Evolutionary conservation across 2,888 invertebrate species (phyloP).

Genomic region (Nemotelus pantherinus): DNA sequence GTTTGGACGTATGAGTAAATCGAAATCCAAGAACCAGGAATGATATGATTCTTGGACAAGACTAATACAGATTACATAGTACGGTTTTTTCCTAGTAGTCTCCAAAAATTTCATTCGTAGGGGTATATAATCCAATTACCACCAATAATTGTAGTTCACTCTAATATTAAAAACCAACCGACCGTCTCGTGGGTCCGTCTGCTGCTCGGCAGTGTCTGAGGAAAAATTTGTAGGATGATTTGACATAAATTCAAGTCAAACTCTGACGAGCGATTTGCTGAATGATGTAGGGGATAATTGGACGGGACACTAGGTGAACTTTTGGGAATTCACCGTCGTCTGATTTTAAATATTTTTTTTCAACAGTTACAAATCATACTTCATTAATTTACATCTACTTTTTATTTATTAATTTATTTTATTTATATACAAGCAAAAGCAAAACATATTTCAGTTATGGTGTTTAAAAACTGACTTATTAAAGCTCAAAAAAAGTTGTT

Average conservation of each 20-base stretch:
- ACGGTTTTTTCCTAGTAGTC: neutral
- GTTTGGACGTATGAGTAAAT: too few species aligned
- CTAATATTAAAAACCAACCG: conserved; percentile 9
- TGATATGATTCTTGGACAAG: neutral
- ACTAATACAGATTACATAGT: conserved; percentile 18
- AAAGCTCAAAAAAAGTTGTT: too few species aligned
- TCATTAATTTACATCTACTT: too few species aligned
- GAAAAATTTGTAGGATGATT: conserved; percentile 49
- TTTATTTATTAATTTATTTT: too few species aligned
- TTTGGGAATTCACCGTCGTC: too few species aligned
- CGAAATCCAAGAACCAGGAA: neutral
- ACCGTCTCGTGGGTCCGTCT: neutral
- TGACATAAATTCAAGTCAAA: conserved; percentile 38
- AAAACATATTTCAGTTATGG: too few species aligned
- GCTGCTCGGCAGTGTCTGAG: neutral
- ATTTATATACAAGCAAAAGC: too few species aligned
- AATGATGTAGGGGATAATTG: neutral
- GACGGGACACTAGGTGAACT: neutral
- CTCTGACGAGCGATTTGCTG: neutral
- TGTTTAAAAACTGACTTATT: too few species aligned
- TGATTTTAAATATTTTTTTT: too few species aligned
- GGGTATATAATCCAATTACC: conserved; percentile 30
- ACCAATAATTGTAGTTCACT: conserved; percentile 19
- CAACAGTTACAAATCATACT: too few species aligned
- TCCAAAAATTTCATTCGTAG: neutral